Base-by-base conservation (phyloP, 2,888 invertebrate genomes). In the Drosophila lacicola region DNA sequence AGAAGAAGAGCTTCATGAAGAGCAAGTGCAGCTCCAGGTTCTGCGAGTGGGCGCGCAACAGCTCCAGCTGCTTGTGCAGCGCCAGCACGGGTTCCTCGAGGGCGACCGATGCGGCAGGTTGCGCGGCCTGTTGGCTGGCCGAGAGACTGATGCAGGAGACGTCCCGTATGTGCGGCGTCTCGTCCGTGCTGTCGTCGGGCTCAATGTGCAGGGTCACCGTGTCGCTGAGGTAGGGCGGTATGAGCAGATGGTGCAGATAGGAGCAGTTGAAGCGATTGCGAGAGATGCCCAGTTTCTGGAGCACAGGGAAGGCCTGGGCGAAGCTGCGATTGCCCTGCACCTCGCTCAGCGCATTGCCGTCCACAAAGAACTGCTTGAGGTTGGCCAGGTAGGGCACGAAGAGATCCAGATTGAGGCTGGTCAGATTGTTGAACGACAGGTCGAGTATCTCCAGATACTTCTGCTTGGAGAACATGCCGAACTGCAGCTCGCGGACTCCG, bases 341-440 rank as follows among this genome's bases (percentile, higher is more conserved):
- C 53, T 92, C 92, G 0, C 74, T 82, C 25, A 92, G 67, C 25
- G 87, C 84, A 60, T 92, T 92, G 17, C 91, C 92, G 54, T 92
- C 92, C 9, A 92, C 78, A 17, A 82, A 87, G 34, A 92, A 90
- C 45, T 89, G 88, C 50, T 90, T 82, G 0, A 92, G 70, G 33
- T 91, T 91, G 3, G 71, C 75, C 67, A 92, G 58, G 54, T 92
- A 92, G 1, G 92, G 92, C 44, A 91, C 89, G 71, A 92, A 92
- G 4, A 92, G 78, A 45, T 92, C 91, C 69, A 92, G 60, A 79
- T 92, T 91, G 33, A 94, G 88, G 54, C 92, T 90, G 2, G 92
- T 93, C 13, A 94, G 88, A 78, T 94, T 93, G 81, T 94, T 94
- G 69, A 93, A 93, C 0, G 94, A 93, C 44, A 94, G 85, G 67